Conservation (phyloP, 1,140 invertebrate genomes). For the Drosophila ercepeae region DNA sequence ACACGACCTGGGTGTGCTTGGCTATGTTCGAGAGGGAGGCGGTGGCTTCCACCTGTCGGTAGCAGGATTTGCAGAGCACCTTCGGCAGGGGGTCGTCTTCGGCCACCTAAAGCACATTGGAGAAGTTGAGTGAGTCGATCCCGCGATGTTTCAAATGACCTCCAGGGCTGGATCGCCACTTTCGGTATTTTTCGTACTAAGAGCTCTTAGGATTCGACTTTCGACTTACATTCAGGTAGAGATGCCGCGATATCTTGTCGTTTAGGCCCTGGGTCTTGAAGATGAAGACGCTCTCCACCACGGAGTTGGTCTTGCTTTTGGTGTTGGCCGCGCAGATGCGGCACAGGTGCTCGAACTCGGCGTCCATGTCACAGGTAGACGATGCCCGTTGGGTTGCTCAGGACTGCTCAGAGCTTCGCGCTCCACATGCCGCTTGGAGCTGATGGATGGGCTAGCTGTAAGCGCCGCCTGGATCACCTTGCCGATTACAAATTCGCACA, state of each 20-base stretch:
- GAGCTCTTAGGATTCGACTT: background rate
- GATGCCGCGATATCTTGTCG: slow-evolving; percentile 75
- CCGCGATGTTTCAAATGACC: background rate
- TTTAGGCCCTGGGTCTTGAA: slow-evolving; percentile 69
- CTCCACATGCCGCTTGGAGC: slow-evolving; percentile 4
- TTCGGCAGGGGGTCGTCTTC: slow-evolving; percentile 75
- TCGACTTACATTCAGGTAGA: slow-evolving; percentile 70
- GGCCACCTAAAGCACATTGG: slow-evolving; percentile 39
- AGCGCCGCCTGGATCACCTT: background rate
- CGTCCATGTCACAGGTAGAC: slow-evolving; percentile 44
- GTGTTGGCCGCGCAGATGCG: slow-evolving; percentile 79
- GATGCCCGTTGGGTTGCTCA: too few species aligned
- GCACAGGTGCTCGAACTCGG: slow-evolving; percentile 75
- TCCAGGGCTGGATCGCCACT: slow-evolving; percentile 13
- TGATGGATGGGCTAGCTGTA: too few species aligned
- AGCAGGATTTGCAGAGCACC: slow-evolving; percentile 76
- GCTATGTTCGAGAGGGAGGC: slow-evolving; percentile 79
- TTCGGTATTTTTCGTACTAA: slow-evolving; percentile 21
- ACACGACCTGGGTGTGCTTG: slow-evolving; percentile 73
- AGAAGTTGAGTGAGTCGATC: background rate
- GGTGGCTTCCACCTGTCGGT: slow-evolving; percentile 77
- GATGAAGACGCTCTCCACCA: slow-evolving; percentile 77
- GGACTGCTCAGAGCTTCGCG: slow-evolving; percentile 14
- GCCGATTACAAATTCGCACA: slow-evolving; percentile 17
- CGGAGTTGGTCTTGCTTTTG: slow-evolving; percentile 75